Evolutionary conservation across 64 coral and sea anemone species (phyloP).

Genomic region (Platygyra sinensis): DNA sequence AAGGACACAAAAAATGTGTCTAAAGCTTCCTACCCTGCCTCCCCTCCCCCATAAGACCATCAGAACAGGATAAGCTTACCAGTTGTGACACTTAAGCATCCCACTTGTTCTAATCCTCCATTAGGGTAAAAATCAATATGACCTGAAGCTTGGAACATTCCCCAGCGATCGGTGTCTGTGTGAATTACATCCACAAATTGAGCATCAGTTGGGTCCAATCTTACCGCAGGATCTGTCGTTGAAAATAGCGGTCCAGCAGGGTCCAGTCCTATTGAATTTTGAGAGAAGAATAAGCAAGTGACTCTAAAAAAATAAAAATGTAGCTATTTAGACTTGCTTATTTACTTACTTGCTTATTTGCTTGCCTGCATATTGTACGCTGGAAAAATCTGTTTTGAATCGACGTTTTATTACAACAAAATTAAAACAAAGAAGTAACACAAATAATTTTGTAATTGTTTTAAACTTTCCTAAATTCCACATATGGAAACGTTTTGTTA

Average conservation of each 20-base stretch:
- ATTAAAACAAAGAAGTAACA: no score
- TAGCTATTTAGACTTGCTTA: no score
- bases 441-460: no score
- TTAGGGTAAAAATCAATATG: conserved; percentile 85
- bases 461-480: no score
- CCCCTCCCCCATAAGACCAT: not conserved
- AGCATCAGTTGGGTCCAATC: conserved; percentile 74
- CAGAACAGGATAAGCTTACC: not conserved
- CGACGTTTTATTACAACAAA: no score
- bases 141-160: conserved; percentile 1
- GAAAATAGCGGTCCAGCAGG: conserved; percentile 42
- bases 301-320: not conserved
- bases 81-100: conserved; percentile 11
- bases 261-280: conserved; percentile 50
- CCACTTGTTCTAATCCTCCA: conserved; percentile 28
- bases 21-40: not conserved
- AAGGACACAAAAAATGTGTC: not conserved
- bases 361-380: no score
- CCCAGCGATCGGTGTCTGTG: conserved; percentile 23
- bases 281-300: not conserved
- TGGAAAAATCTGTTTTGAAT: no score
- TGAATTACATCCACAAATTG: conserved; percentile 75
- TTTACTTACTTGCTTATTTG: no score
- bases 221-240: not conserved
- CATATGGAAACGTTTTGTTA: no score